Conservation (phyloP, 2,888 invertebrate genomes). For the Eupsilia transversa region DNA sequence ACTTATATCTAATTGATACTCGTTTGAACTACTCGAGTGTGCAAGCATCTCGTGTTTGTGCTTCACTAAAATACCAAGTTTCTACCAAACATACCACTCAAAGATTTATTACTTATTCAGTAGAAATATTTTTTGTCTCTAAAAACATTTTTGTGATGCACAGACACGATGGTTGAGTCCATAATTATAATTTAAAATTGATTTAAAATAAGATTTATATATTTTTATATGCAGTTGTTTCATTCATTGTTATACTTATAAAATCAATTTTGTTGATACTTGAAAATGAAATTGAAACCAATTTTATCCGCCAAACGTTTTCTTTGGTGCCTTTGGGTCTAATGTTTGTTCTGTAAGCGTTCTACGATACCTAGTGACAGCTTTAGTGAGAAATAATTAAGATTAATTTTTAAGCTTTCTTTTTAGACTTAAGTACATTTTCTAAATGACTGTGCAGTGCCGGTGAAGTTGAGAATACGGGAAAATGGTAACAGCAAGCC, state of each 20-base stretch:
- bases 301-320: slow-evolving; percentile 68
- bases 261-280: slow-evolving; percentile 86
- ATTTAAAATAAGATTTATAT: slow-evolving; percentile 89
- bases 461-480: slow-evolving; percentile 58
- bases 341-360: slow-evolving; percentile 64
- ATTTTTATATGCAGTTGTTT: slow-evolving; percentile 89
- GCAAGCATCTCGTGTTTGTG: slow-evolving; percentile 49
- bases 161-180: slow-evolving; percentile 50
- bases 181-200: slow-evolving; percentile 74
- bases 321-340: slow-evolving; percentile 71
- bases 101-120: slow-evolving; percentile 39
- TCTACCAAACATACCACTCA: slow-evolving; percentile 32
- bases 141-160: slow-evolving; percentile 35
- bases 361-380: slow-evolving; percentile 76
- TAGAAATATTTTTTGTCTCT: slow-evolving; percentile 38
- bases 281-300: slow-evolving; percentile 68
- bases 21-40: slow-evolving; percentile 54
- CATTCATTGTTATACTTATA: slow-evolving; percentile 83
- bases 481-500: slow-evolving; percentile 21
- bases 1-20: slow-evolving; percentile 41
- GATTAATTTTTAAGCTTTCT: slow-evolving; percentile 81
- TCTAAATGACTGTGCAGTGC: slow-evolving; percentile 64
- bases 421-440: slow-evolving; percentile 80
- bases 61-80: slow-evolving; percentile 40
- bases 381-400: slow-evolving; percentile 82